Evolutionary conservation across 2,113 vertebrate genomes (phyloP).

Genomic region (Percopsis transmontana): DNA sequence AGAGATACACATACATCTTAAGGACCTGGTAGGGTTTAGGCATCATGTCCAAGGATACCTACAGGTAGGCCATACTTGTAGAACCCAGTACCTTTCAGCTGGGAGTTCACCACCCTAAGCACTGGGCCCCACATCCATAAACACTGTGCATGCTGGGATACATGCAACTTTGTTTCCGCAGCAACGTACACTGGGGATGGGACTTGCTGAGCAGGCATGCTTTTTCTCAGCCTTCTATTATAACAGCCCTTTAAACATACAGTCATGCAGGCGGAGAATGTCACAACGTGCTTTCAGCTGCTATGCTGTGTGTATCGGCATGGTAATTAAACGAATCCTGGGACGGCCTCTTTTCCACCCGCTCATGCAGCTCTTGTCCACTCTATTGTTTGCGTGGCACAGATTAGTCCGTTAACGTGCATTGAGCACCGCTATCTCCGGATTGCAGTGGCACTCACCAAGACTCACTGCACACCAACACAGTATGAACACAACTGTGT

Average conservation of each 20-base stretch:
- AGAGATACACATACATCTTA: too few species aligned
- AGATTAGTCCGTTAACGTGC: conserved; percentile 50
- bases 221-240: not conserved
- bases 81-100: too few species aligned
- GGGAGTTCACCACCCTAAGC: too few species aligned
- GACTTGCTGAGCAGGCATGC: too few species aligned
- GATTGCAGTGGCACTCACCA: conserved; percentile 31
- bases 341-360: conserved; percentile 16
- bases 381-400: conserved; percentile 45
- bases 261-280: conserved; percentile 21
- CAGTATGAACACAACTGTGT: too few species aligned
- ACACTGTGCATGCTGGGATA: too few species aligned
- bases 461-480: conserved; percentile 1
- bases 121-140: too few species aligned
- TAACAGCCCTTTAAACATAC: not conserved
- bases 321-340: conserved; percentile 27
- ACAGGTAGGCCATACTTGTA: too few species aligned
- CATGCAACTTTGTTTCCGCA: too few species aligned
- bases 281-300: not conserved
- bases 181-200: too few species aligned
- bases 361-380: conserved; percentile 36
- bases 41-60: too few species aligned
- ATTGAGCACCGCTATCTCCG: conserved; percentile 39
- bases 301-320: conserved; percentile 16
- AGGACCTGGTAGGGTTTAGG: too few species aligned